These are phyloP conservation scores for Menidia beryllina DNA, from an alignment of 2,113 vertebrate species.

Conservation along the genomic window DNA sequence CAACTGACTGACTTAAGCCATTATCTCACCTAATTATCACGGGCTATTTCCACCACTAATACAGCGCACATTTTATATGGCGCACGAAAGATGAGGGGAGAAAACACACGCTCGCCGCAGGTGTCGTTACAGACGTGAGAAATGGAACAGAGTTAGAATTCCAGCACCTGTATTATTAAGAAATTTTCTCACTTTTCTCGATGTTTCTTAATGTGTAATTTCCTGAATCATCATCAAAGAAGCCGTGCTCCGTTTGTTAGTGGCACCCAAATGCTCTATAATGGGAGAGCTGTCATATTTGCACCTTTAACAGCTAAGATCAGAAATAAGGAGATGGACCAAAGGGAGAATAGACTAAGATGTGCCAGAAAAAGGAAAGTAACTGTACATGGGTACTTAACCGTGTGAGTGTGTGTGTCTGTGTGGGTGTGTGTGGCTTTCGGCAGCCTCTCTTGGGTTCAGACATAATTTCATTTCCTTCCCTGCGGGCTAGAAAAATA, in stretches of 20 bases:
- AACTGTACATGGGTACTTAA: slow-evolving; percentile 13
- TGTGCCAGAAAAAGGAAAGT: slow-evolving; percentile 25
- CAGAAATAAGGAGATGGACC: slow-evolving; percentile 26
- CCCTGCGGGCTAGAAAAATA: slow-evolving; percentile 51
- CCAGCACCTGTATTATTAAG: not conserved
- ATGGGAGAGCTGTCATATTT: slow-evolving; percentile 33
- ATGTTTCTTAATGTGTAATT: not conserved
- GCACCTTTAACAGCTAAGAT: slow-evolving; percentile 16
- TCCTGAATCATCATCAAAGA: slow-evolving; percentile 1
- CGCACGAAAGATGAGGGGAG: slow-evolving; percentile 33
- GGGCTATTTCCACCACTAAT: slow-evolving; percentile 61
- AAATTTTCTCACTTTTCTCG: not conserved
- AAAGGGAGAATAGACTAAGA: slow-evolving; percentile 40
- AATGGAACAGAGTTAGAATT: slow-evolving; percentile 1
- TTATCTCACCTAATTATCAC: slow-evolving; percentile 79
- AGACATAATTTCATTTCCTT: slow-evolving; percentile 69
- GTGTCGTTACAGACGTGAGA: slow-evolving; percentile 16
- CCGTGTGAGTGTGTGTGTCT: slow-evolving; percentile 30
- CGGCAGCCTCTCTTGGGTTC: slow-evolving; percentile 34
- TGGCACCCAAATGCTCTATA: slow-evolving; percentile 20
- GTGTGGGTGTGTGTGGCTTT: slow-evolving; percentile 31
- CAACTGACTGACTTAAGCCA: slow-evolving; percentile 56
- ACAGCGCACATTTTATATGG: slow-evolving; percentile 55
- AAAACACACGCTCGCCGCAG: slow-evolving; percentile 19
- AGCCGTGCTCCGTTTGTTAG: slow-evolving; percentile 24